Conservation (phyloP, 2,113 vertebrate species). For the Ornithorhynchus anatinus region DNA sequence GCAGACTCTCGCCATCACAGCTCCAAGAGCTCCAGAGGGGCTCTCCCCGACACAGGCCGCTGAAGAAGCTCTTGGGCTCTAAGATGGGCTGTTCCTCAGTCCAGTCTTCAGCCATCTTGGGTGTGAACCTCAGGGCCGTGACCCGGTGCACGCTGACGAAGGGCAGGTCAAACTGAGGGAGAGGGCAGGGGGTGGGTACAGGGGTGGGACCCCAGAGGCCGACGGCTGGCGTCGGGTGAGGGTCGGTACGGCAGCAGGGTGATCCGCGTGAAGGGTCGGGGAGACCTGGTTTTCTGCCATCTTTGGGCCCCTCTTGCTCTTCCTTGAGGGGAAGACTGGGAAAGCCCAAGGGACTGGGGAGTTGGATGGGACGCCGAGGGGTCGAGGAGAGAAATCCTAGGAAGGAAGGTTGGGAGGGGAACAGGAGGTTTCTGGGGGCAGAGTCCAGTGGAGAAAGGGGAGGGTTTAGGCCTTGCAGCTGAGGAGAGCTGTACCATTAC, state of each 20-base stretch:
- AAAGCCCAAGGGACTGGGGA: no score
- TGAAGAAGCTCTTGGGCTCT: slow-evolving; percentile 39
- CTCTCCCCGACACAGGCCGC: slow-evolving; percentile 59
- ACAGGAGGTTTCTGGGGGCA: no score
- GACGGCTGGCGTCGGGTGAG: background rate
- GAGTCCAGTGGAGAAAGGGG: no score
- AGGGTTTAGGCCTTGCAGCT: background rate
- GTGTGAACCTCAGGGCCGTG: slow-evolving; percentile 71
- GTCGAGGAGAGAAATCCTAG: no score
- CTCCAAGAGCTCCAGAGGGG: slow-evolving; percentile 72
- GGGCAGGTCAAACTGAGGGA: slow-evolving; percentile 77
- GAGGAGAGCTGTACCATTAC: background rate
- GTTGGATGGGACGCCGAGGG: no score
- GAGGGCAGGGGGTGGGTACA: background rate
- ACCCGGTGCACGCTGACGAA: slow-evolving; percentile 83
- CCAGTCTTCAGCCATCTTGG: slow-evolving; percentile 43
- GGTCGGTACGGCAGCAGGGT: no score
- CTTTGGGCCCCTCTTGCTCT: no score
- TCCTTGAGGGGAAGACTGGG: no score
- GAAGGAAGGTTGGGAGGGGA: no score
- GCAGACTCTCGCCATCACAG: slow-evolving; percentile 80
- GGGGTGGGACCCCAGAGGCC: background rate
- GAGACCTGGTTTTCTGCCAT: no score
- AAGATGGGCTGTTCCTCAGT: slow-evolving; percentile 21
- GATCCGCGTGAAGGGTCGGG: no score